Evolutionary conservation across 1,140 invertebrate species (phyloP).

Genomic region (Drosophila fuyamai): DNA sequence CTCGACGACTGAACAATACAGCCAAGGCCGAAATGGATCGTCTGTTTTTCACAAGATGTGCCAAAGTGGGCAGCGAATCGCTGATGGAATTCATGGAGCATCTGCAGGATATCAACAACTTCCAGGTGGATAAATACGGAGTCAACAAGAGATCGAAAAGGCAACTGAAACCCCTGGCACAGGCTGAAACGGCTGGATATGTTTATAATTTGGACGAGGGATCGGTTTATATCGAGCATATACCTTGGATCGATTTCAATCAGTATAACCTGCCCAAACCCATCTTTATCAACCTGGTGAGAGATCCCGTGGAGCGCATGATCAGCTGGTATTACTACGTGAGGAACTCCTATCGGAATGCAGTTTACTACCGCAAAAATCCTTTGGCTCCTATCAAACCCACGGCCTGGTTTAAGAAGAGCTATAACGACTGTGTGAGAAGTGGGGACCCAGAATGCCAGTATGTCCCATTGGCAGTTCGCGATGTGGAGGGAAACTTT

Average conservation of each 20-base stretch:
- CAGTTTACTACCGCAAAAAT: conserved; percentile 93
- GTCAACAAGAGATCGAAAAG: conserved; percentile 31
- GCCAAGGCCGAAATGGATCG: conserved; percentile 86
- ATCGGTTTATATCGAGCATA: conserved; percentile 90
- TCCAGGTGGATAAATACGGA: conserved; percentile 55
- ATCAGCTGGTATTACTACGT: conserved; percentile 96
- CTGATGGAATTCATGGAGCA: conserved; percentile 93
- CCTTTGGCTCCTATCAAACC: conserved; percentile 93
- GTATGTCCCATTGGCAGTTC: conserved; percentile 91
- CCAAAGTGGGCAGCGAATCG: conserved; percentile 95
- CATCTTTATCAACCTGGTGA: conserved; percentile 94
- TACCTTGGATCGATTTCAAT: conserved; percentile 88
- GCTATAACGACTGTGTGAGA: conserved; percentile 94
- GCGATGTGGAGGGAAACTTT: conserved; percentile 92
- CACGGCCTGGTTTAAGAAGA: conserved; percentile 94
- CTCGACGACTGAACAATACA: conserved; percentile 59
- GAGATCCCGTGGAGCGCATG: conserved; percentile 94
- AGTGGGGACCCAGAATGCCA: conserved; percentile 92
- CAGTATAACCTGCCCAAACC: conserved; percentile 90
- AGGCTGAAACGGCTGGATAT: conserved; percentile 86
- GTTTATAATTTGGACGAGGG: conserved; percentile 86
- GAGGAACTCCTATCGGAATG: conserved; percentile 93
- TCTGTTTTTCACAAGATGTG: conserved; percentile 93
- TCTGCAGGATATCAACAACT: conserved; percentile 72
- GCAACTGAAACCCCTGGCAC: conserved; percentile 35